These are phyloP conservation scores for Eurypyga helias DNA, from an alignment of 2,113 vertebrate species.

Conservation along the genomic window DNA sequence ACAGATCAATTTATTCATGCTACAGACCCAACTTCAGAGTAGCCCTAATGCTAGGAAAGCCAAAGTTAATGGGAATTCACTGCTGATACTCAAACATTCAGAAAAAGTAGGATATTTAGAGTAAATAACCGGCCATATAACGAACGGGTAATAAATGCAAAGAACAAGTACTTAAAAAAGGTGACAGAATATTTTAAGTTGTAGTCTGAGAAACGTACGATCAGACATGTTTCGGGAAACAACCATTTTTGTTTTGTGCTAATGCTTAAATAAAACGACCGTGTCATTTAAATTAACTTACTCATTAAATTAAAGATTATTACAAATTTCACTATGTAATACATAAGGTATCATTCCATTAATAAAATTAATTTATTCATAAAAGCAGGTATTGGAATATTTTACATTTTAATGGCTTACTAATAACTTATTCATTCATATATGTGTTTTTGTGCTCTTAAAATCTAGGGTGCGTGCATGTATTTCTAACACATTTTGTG, in stretches of 20 bases:
- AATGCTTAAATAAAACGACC: background rate
- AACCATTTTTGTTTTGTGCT: background rate
- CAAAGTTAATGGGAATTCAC: no score
- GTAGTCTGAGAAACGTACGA: background rate
- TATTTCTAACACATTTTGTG: background rate
- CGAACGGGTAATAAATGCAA: background rate
- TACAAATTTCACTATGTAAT: background rate
- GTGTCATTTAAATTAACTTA: background rate
- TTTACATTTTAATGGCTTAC: background rate
- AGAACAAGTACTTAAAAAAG: background rate
- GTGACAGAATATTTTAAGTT: background rate
- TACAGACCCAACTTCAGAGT: accelerated
- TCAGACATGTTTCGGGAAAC: background rate
- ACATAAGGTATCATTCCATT: background rate
- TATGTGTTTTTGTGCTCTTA: background rate
- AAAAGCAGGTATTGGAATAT: background rate
- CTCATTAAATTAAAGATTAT: background rate
- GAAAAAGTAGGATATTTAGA: background rate
- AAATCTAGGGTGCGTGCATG: background rate
- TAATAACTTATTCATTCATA: background rate
- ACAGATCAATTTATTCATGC: accelerated
- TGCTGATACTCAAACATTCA: accelerated
- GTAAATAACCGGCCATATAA: background rate
- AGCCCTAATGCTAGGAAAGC: accelerated
- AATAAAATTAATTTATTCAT: background rate